Evolutionary conservation across 2,113 vertebrate genomes (phyloP).

Genomic region (Hemichromis elongatus): DNA sequence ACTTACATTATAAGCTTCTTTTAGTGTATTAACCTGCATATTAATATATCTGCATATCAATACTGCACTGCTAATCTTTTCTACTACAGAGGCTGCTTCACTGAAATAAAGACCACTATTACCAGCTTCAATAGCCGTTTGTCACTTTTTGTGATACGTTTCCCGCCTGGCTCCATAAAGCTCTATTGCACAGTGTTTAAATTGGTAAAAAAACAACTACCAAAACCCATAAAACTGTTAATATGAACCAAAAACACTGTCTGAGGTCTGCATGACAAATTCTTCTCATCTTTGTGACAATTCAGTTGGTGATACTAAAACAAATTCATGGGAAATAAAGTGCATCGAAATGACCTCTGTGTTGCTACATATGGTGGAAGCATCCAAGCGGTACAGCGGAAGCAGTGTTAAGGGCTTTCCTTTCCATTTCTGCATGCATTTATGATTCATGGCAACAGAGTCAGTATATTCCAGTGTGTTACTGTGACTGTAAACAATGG

Average conservation of each 20-base stretch:
- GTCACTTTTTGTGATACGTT: background rate
- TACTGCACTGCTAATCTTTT: background rate
- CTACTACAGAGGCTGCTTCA: background rate
- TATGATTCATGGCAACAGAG: conserved; percentile 5
- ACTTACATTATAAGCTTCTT: background rate
- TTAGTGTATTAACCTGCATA: background rate
- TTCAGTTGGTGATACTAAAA: background rate
- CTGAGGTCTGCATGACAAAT: conserved; percentile 2
- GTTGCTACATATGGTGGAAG: conserved; percentile 38
- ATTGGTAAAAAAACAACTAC: background rate
- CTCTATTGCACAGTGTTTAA: conserved; percentile 40
- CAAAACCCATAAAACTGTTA: background rate
- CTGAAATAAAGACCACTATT: background rate
- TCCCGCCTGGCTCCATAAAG: background rate
- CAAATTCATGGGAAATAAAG: conserved; percentile 32
- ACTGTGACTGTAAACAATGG: conserved; percentile 24
- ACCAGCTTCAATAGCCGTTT: background rate
- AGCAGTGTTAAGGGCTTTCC: background rate
- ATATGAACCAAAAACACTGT: conserved; percentile 16
- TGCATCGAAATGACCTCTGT: conserved; percentile 34
- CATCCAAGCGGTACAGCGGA: background rate
- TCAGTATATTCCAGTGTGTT: background rate
- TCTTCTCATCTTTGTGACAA: conserved; percentile 1
- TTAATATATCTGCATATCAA: too few species aligned
- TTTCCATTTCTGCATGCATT: conserved; percentile 36